These are phyloP conservation scores for Hirtodrosophila duncani DNA, from an alignment of 2,888 invertebrate genomes.

Conservation along the genomic window DNA sequence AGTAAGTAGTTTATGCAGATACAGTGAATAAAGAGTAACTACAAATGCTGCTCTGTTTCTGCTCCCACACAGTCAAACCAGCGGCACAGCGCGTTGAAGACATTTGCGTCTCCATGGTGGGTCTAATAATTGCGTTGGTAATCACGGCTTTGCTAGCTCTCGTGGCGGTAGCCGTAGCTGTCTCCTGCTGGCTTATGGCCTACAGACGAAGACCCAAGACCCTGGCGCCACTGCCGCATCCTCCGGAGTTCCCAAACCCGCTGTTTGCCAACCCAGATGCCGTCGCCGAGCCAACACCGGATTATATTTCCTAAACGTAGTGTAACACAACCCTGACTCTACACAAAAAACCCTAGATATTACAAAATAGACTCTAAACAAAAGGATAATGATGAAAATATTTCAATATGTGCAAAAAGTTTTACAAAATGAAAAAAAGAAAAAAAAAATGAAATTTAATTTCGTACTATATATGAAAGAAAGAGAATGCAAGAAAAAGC, in stretches of 20 bases:
- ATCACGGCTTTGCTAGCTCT: slow-evolving; percentile 94
- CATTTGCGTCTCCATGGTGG: slow-evolving; percentile 95
- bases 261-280: slow-evolving; percentile 91
- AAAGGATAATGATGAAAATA: slow-evolving; percentile 44
- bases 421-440: slow-evolving; percentile 8
- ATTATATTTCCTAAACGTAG: slow-evolving; percentile 82
- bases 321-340: slow-evolving; percentile 35
- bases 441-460: slow-evolving; percentile 38
- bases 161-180: slow-evolving; percentile 95
- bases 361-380: slow-evolving; percentile 51
- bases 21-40: too few relatives aligned
- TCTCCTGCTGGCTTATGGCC: slow-evolving; percentile 97
- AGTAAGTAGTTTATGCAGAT: slow-evolving; percentile 79
- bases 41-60: too few relatives aligned
- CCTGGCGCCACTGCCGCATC: slow-evolving; percentile 94
- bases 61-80: slow-evolving; percentile 74
- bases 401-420: slow-evolving; percentile 75
- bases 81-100: slow-evolving; percentile 83
- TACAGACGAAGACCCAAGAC: slow-evolving; percentile 92
- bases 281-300: slow-evolving; percentile 89
- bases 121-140: slow-evolving; percentile 93
- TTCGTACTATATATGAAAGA: slow-evolving; percentile 36
- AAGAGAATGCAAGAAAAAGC: slow-evolving; percentile 49
- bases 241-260: slow-evolving; percentile 96
- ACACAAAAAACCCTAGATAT: slow-evolving; percentile 45